Evolutionary conservation across 2,888 invertebrate species (phyloP).

Genomic region (Watsonalla cultraria): DNA sequence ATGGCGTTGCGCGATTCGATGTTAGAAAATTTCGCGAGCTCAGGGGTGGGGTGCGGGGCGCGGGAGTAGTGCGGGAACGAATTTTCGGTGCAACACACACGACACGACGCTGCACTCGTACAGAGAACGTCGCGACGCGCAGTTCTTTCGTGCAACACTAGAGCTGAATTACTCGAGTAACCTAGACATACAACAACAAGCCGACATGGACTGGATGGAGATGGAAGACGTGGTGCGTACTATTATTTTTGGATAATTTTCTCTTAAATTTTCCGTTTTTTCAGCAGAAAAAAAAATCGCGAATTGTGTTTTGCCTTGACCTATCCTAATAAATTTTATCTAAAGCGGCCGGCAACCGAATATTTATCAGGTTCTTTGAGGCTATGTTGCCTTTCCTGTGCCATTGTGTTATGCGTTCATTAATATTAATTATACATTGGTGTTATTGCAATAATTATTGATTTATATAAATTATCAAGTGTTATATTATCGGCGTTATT

Average conservation of each 20-base stretch:
- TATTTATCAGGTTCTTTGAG: conserved; percentile 31
- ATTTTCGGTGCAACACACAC: conserved; percentile 75
- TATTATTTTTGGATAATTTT: conserved; percentile 20
- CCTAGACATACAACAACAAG: conserved; percentile 50
- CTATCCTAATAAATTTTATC: conserved; percentile 71
- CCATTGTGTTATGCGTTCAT: conserved; percentile 2
- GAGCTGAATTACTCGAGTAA: conserved; percentile 53
- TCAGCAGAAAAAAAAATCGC: conserved; percentile 10
- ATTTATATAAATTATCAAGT: too few species aligned
- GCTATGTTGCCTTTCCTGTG: conserved; percentile 22
- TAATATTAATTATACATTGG: neutral
- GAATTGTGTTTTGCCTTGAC: conserved; percentile 58
- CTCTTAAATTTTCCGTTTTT: conserved; percentile 4
- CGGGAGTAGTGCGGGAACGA: conserved; percentile 62
- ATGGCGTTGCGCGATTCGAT: conserved; percentile 69
- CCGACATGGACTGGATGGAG: conserved; percentile 75
- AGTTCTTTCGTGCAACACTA: conserved; percentile 61
- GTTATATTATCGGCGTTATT: too few species aligned
- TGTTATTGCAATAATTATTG: too few species aligned
- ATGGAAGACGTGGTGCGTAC: conserved; percentile 72
- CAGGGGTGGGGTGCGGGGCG: conserved; percentile 56
- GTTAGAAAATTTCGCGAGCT: conserved; percentile 68
- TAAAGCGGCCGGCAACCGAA: conserved; percentile 36
- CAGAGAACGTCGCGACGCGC: conserved; percentile 73
- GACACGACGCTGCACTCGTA: conserved; percentile 73